A percentile compares a stretch with the other conserved stretches of the same genome.
phyloP scores from a whole-genome alignment of 1,140 invertebrate genomes.

The Philaenus spumarius region DNA sequence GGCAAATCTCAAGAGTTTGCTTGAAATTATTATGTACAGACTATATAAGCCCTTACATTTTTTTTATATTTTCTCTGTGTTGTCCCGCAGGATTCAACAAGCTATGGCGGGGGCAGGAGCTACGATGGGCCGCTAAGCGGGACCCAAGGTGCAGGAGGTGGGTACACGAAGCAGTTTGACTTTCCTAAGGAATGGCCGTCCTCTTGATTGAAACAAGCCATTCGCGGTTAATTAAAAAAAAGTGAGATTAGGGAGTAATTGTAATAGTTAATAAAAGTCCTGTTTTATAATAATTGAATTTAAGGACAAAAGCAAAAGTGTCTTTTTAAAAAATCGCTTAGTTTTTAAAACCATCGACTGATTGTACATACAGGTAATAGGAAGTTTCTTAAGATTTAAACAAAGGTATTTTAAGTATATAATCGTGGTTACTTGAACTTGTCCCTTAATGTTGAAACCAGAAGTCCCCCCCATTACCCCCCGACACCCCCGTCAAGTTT shows the following conservation, averaged over 20 bases:
- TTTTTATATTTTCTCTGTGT: too few relatives aligned
- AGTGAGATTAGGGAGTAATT: conserved; percentile 33
- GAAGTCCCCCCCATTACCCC: conserved; percentile 22
- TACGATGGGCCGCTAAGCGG: conserved; percentile 31
- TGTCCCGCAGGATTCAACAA: conserved; percentile 36
- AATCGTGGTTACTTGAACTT: conserved; percentile 33
- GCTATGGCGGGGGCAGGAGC: conserved; percentile 39
- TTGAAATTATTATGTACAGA: too few relatives aligned
- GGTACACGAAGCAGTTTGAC: conserved; percentile 52
- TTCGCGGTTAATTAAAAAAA: conserved; percentile 22
- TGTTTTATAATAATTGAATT: conserved; percentile 10
- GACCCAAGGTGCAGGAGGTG: conserved; percentile 47
- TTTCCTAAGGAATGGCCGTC: conserved; percentile 51
- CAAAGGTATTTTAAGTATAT: conserved; percentile 25
- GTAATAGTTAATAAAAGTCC: conserved; percentile 21
- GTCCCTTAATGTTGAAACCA: conserved; percentile 25
- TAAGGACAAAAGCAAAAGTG: conserved; percentile 28
- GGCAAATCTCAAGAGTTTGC: too few relatives aligned
- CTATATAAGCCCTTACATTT: too few relatives aligned
- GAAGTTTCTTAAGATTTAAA: conserved; percentile 31
- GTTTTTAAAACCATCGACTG: conserved; percentile 31
- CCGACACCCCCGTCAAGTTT: too few relatives aligned
- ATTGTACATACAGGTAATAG: conserved; percentile 36
- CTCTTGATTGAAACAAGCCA: conserved; percentile 43
- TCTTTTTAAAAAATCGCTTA: conserved; percentile 29